Base-by-base conservation (phyloP, 1,140 invertebrate genomes). In the Heliconius hewitsoni region DNA sequence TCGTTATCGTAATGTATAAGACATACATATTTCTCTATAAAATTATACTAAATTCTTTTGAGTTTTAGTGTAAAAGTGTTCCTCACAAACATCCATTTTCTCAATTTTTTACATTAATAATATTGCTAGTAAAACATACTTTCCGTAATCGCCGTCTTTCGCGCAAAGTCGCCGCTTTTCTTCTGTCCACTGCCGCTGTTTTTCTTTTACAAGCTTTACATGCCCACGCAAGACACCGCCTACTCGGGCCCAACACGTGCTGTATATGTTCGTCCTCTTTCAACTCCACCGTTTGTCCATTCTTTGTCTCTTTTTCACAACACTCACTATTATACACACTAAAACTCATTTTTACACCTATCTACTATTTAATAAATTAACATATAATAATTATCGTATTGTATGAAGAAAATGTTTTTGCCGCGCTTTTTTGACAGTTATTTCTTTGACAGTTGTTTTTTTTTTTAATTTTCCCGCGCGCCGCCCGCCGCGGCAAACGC, bases 161-260 rank as follows among this genome's bases (percentile, higher is more conserved):
- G 0, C 99, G 95, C 90, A 99, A 96, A 0, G 99, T 99, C 2
- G 99, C 99, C 8, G 99, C 99, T 96, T 99, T 99, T 87, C 99
- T 96, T 57, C 99, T 95, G 93, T 99, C 99, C 1, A 99, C 97
- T 6, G 98, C 97, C 23, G 99, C 98, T 6, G 97, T 98, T 94
- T 99, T 99, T 93, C 98, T 97, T 91, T 99, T 99, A 94, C 98
- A 99, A 1, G 98, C 98, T 91, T 99, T 99, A 93, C 98, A 99
- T 8, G 98, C 98, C 98, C 98, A 99, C 2, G 98, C 96, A 2
- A 99, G 95, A 89, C 98, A 99, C 75, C 97, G 96, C 72, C 98
- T 95, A 50, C 96, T 96, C 13, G 96, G 95, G 70, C 95, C 95
- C 70, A 94, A 82, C 8, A 94, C 91, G 82, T 94, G 93, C 57